Conservation (phyloP, 2,797 vertebrate species). For the Crocidura indochinensis region DNA sequence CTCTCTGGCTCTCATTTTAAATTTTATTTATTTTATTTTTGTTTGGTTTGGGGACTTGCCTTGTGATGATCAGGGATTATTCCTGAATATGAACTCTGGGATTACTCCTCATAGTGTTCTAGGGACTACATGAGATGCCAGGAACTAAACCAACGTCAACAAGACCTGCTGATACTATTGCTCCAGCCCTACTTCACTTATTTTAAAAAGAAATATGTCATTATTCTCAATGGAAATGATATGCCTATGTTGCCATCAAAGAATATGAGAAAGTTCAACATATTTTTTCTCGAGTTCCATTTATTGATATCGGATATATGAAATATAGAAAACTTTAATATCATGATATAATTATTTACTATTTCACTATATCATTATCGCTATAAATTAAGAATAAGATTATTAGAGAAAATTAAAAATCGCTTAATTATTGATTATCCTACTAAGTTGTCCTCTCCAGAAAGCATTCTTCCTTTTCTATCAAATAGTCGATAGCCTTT, state of each 20-base stretch:
- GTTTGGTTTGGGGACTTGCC: too few species aligned
- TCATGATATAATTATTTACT: slow-evolving; percentile 47
- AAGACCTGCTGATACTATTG: too few species aligned
- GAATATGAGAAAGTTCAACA: slow-evolving; percentile 70
- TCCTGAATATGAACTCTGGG: too few species aligned
- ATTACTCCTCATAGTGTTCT: too few species aligned
- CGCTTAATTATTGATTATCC: background rate
- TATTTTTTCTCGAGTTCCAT: slow-evolving; percentile 22
- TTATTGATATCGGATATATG: slow-evolving; percentile 79
- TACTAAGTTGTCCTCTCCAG: background rate
- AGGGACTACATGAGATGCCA: too few species aligned
- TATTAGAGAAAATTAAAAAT: slow-evolving; percentile 63
- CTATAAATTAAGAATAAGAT: background rate
- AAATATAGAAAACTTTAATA: slow-evolving; percentile 78
- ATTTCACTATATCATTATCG: slow-evolving; percentile 65
- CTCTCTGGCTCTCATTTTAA: background rate
- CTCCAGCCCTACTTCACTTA: slow-evolving; percentile 45
- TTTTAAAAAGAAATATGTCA: slow-evolving; percentile 75
- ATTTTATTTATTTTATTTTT: background rate
- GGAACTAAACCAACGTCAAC: too few species aligned
- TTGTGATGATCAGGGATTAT: too few species aligned
- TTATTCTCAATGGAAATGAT: slow-evolving; percentile 68
- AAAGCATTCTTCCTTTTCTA: background rate
- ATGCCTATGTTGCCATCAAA: slow-evolving; percentile 77
- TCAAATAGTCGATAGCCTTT: background rate